Evolutionary conservation across 2,797 vertebrate genomes (phyloP), one percentile per base, ranked within the genome.

Genomic region (Numenius phaeopus): DNA sequence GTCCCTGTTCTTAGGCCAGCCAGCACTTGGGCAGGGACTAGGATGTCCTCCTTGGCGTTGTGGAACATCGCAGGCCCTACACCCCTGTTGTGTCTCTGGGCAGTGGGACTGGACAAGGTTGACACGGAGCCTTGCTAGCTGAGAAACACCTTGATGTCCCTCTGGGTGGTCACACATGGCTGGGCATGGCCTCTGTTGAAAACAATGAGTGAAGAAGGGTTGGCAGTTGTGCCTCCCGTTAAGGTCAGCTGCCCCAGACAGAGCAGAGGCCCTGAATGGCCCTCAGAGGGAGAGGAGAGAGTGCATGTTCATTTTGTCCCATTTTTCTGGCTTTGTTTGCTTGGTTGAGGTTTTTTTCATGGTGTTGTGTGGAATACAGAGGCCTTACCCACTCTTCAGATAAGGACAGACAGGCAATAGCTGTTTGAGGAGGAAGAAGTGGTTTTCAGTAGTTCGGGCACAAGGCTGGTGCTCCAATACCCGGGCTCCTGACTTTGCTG

Each of bases 391-490:
- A 65, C 30, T 26, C 65, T 44, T 73, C 40, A 47, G 50, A 22
- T 47, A 40, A 72, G n/a, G 30, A 40, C 15, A 77, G 21, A 3
- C 23, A 42, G 29, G 30, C 72, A 52, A 70, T 40, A 78, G 47
- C 30, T 24, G 9, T 52, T 46, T 75, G 30, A 69, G n/a, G 46
- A n/a, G 20, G 44, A 81, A 37, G 32, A 37, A 30, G 13, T 54
- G 39, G 29, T 17, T 67, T 52, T 58, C 75, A 72, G 54, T 1
- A 4, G 16, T 29, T 29, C 59, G 37, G 30, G 26, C 11, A 39
- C 11, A 52, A 57, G 11, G 8, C 16, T 4, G 10, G 34, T 1
- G 4, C 55, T 30, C 55, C 1, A 5, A 5, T 32, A 46, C 11
- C n/a, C n/a, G 12, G 30, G 18, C 17, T 71, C 19, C n/a, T 71